A percentile compares a stretch with the other conserved stretches of the same genome.
These are phyloP conservation scores for Diuraphis noxia DNA, from an alignment of 1,140 invertebrate genomes.

Conservation along the genomic window DNA sequence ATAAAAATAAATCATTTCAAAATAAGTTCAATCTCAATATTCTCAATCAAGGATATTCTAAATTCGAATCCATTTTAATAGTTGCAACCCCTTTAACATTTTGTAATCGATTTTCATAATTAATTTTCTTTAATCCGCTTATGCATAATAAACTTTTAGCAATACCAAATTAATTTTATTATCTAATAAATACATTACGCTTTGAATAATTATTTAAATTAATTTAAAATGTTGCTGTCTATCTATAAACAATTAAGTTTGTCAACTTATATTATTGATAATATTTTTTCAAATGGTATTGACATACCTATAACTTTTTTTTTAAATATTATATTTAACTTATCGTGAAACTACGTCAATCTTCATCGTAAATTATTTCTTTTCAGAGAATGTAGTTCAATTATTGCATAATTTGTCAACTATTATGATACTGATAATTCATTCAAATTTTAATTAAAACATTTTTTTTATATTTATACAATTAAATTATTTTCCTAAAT, in stretches of 20 bases:
- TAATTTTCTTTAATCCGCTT: background rate
- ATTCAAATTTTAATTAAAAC: background rate
- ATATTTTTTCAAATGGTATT: background rate
- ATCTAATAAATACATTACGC: background rate
- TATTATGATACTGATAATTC: background rate
- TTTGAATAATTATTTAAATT: background rate
- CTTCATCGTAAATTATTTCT: background rate
- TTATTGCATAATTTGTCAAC: background rate
- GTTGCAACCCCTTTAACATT: background rate
- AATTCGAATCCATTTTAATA: background rate
- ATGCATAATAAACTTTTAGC: background rate
- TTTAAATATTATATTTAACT: background rate
- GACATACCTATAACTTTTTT: background rate
- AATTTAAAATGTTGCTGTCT: background rate
- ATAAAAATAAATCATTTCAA: background rate
- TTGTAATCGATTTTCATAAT: background rate
- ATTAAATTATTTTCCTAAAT: background rate
- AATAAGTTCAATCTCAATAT: background rate
- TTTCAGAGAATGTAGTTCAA: background rate
- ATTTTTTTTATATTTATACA: background rate
- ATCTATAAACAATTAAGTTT: background rate
- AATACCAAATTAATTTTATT: background rate
- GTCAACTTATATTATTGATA: background rate
- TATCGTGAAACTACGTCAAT: background rate
- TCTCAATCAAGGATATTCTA: background rate